These are phyloP conservation scores for Vulpes ferrilata DNA, from an alignment of 2,113 vertebrate genomes.

Conservation along the genomic window DNA sequence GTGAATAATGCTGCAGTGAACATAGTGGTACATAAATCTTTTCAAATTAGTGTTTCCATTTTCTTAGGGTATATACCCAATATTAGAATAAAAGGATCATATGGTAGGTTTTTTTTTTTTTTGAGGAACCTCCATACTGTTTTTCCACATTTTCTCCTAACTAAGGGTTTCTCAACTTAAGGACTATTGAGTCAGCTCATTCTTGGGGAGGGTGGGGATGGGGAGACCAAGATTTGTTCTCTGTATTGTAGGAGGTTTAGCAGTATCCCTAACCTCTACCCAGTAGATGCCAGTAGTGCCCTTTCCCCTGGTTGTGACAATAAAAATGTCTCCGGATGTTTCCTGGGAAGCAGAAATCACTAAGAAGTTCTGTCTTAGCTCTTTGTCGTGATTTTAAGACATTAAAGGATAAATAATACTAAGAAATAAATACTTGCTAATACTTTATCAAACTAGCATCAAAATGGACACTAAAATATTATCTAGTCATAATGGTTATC, in stretches of 20 bases:
- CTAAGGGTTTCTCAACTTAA: neutral
- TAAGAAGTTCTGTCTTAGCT: neutral
- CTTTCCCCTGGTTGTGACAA: neutral
- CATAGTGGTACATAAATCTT: neutral
- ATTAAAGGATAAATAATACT: neutral
- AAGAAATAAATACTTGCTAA: neutral
- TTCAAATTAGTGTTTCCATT: neutral
- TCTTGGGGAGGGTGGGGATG: neutral
- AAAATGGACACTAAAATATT: neutral
- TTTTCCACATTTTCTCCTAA: neutral
- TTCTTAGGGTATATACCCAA: neutral
- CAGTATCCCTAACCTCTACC: neutral
- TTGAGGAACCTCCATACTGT: neutral
- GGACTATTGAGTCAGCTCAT: neutral
- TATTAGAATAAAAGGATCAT: neutral
- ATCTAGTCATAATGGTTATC: neutral
- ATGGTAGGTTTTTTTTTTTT: neutral
- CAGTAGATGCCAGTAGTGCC: neutral
- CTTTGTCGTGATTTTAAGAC: neutral
- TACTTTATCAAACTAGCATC: neutral
- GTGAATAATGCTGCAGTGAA: neutral
- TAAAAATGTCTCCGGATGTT: neutral
- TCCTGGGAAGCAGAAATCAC: neutral
- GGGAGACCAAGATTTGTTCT: fast-evolving
- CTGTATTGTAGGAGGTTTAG: neutral